These are phyloP conservation scores for Apocheima hispidaria DNA, from an alignment of 2,888 invertebrate genomes.

Conservation along the genomic window DNA sequence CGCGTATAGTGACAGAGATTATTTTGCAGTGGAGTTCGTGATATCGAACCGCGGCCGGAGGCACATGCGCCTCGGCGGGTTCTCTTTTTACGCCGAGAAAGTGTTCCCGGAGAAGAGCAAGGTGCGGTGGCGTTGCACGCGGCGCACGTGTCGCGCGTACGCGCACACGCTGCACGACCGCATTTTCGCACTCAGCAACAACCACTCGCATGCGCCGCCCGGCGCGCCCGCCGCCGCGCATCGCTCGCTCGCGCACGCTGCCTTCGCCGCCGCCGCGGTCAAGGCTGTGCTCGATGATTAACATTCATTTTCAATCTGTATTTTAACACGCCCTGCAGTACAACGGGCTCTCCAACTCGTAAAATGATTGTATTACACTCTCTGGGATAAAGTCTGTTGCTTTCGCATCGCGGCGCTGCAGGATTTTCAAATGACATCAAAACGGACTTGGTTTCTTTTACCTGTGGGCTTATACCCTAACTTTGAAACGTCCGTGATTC, in stretches of 20 bases:
- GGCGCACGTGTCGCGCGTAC: constrained; percentile 82
- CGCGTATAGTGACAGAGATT: constrained; percentile 60
- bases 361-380: not conserved
- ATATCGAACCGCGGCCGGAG: constrained; percentile 83
- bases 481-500: no score
- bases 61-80: constrained; percentile 82
- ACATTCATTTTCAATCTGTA: not conserved
- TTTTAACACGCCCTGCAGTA: not conserved
- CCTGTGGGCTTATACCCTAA: no score
- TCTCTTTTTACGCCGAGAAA: constrained; percentile 84
- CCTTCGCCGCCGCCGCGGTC: constrained; percentile 56
- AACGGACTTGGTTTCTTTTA: no score
- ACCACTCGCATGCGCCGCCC: constrained; percentile 80
- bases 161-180: constrained; percentile 82
- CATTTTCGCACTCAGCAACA: constrained; percentile 81
- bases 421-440: no score
- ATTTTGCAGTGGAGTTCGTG: constrained; percentile 85
- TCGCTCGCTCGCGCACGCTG: constrained; percentile 48
- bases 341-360: not conserved
- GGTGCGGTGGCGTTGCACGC: constrained; percentile 83
- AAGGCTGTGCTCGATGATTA: constrained; percentile 72
- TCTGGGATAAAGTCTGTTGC: not conserved
- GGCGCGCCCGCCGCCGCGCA: constrained; percentile 48
- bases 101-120: constrained; percentile 83
- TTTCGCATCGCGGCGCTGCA: not conserved